Base-by-base conservation (phyloP, 2,888 invertebrate genomes). In the Tryphoninae sp. region DNA sequence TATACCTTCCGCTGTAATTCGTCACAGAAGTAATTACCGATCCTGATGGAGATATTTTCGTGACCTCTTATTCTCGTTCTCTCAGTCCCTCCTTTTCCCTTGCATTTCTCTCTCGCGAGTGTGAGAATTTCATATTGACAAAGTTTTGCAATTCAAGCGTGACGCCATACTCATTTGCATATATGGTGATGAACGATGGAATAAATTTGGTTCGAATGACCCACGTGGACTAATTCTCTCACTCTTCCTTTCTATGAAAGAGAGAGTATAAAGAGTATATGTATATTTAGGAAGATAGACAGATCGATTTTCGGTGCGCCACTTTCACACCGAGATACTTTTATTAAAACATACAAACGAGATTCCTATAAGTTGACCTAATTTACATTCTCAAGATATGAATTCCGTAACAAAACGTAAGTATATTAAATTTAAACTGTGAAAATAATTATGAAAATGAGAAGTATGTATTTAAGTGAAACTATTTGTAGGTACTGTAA, bases 151-250 rank as follows among this genome's bases (percentile, higher is more conserved):
- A 55, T 77, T 55, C 62, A 19, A 49, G 59, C 16, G 42, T 49
- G 65, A 64, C 33, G 55, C 58, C 49, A 75, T 53, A 16, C 26
- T 58, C 9, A 77, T 81, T 81, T 73, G 40, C 81, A 81, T 77
- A 76, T 68, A 58, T 55, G 55, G 16, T 62, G 68, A 73, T 76
- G 45, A 76, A 68, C 72, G 19, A 22, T 58, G 49, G 72, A 72
- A 77, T 68, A 68, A 77, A 80, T 80, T 80, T 75, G 9, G 53
- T 55, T 68, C 16, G 42, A 68, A 72, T 13, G 53, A 42, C 26
- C 65, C 16, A 67, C 23, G 16, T 26, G 33, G 16, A 72, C 19
- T 65, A 9, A 59, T 72, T 71, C 45, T 2, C 23, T 69, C 58
- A 23, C 58, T 22, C 42, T 58, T 6, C 33, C 33, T 33, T 33